Evolutionary conservation across 2,797 vertebrate genomes (phyloP), one percentile per base, ranked within the genome.

Genomic region (Ctenopoma multispine): DNA sequence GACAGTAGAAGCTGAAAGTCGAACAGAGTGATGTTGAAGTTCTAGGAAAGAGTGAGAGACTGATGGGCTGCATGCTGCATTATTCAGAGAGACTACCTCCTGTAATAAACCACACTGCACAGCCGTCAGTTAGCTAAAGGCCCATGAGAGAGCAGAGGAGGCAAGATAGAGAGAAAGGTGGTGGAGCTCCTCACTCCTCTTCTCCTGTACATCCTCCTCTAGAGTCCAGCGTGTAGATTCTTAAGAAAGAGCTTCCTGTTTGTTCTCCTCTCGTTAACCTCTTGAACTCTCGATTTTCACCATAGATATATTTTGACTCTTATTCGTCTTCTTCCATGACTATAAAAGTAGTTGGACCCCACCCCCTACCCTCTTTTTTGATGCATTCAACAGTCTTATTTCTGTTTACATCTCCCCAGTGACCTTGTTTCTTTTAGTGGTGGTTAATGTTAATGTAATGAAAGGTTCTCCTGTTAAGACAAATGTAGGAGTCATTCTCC

Each of bases 21-120:
- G 61, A 40, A 62, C 14, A 9, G 63, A 61, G 61, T 36, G 49
- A 75, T 81, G 75, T 38, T 3, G 55, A 75, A 72, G 58, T 61
- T 73, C 64, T 41, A 47, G 36, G 68, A 75, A 61, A 50, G 67
- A 54, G 61, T 69, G 61, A 74, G 72, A 69, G 50, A 72, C 55
- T 56, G 72, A 77, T 70, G 66, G 65, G 46, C 60, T 55, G 6
- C n/a, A 54, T 48, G 50, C 72, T 81, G 76, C 73, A 82, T 89
- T 84, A 90, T 90, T 86, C 80, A 83, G 67, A 76, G 65, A 76
- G 64, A 72, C 71, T 41, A 54, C 74, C 75, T 72, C 34, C 49
- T 65, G 75, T 69, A 69, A 68, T 65, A 75, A 79, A 81, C 27
- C 74, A 71, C 61, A 65, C 61, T 72, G 65, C 64, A 69, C 64